A percentile compares a stretch with the other conserved stretches of the same genome.
Conservation (phyloP, 2,113 vertebrate genomes). For the Eurypyga helias region DNA sequence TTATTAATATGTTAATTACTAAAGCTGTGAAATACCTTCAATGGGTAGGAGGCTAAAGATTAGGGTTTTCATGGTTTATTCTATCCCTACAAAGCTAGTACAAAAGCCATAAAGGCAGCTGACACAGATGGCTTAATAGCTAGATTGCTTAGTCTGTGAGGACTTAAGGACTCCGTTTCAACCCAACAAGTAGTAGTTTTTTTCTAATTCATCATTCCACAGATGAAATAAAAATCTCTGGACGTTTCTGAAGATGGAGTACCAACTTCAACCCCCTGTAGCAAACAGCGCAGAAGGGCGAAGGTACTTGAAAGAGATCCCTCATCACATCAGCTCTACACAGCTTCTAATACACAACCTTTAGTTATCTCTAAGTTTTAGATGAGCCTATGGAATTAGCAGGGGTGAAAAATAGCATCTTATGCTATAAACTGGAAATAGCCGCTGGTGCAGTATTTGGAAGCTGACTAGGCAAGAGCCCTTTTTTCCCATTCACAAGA, state of each 20-base stretch:
- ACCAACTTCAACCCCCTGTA: not conserved
- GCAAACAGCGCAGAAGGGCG: not conserved
- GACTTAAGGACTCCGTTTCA: not conserved
- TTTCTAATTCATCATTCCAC: not conserved
- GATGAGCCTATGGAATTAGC: slow-evolving; percentile 12
- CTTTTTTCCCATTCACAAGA: slow-evolving; percentile 14
- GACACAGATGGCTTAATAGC: not conserved
- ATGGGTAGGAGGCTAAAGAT: not conserved
- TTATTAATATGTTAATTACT: not conserved
- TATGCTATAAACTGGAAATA: slow-evolving; percentile 50
- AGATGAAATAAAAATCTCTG: not conserved
- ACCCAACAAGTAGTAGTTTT: not conserved
- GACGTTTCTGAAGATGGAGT: not conserved
- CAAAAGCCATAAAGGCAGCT: not conserved
- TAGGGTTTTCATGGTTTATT: not conserved
- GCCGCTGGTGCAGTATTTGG: not conserved
- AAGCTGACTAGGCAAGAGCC: not conserved
- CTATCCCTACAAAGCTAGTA: not conserved
- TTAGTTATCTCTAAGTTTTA: not conserved
- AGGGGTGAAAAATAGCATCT: slow-evolving; percentile 13
- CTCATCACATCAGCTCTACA: not conserved
- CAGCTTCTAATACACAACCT: not conserved
- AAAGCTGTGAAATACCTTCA: not conserved
- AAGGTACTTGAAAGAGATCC: not conserved
- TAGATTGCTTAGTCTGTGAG: not conserved